phyloP scores from a whole-genome alignment of 2,797 vertebrate genomes.

The Selene dorsalis region DNA sequence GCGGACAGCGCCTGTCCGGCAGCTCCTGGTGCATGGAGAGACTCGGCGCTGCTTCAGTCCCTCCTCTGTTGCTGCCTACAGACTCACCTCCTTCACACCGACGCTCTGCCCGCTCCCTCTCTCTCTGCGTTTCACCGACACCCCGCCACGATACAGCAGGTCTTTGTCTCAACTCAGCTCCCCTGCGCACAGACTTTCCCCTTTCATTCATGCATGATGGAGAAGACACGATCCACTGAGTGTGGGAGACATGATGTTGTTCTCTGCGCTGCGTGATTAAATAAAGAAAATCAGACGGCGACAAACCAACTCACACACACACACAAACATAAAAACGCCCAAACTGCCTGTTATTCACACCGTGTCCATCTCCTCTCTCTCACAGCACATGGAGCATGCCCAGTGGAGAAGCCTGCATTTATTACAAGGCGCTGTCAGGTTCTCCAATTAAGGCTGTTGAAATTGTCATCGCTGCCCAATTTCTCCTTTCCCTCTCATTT shows the following conservation, averaged over 20 bases:
- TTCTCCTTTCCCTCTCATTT: slow-evolving; percentile 23
- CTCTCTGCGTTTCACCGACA: slow-evolving; percentile 45
- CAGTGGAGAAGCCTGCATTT: slow-evolving; percentile 54
- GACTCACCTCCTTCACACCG: slow-evolving; percentile 76
- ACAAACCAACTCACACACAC: slow-evolving; percentile 23
- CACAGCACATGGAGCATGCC: slow-evolving; percentile 71
- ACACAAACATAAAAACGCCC: slow-evolving; percentile 48
- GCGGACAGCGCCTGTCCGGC: slow-evolving; percentile 77
- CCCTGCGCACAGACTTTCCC: slow-evolving; percentile 33
- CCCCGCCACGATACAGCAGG: slow-evolving; percentile 43
- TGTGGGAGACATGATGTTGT: neutral
- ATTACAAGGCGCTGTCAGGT: slow-evolving; percentile 47
- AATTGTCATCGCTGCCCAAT: slow-evolving; percentile 22
- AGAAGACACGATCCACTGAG: slow-evolving; percentile 15
- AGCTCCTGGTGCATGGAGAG: slow-evolving; percentile 35
- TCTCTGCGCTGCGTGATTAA: slow-evolving; percentile 16
- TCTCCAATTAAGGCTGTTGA: slow-evolving; percentile 42
- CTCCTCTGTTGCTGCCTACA: slow-evolving; percentile 70
- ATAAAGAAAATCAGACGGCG: slow-evolving; percentile 32
- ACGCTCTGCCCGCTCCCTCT: slow-evolving; percentile 52
- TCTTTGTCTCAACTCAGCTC: slow-evolving; percentile 72
- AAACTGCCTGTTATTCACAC: slow-evolving; percentile 68
- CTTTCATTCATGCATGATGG: slow-evolving; percentile 32
- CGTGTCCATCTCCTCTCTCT: slow-evolving; percentile 41
- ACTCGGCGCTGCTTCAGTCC: slow-evolving; percentile 21